phyloP scores from a whole-genome alignment of 2,888 invertebrate genomes.

The Geotrupes spiniger region DNA sequence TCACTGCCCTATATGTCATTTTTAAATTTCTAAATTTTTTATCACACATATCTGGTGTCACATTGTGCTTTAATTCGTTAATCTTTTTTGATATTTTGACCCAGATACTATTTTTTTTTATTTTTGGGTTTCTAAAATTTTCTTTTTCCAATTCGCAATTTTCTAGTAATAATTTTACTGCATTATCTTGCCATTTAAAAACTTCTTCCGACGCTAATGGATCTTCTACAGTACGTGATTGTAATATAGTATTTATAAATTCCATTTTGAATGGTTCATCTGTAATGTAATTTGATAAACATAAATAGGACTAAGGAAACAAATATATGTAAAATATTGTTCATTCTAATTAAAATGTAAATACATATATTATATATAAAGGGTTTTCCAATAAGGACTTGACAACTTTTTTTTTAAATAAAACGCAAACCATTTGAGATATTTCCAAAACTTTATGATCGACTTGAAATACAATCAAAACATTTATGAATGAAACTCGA shows the following conservation, averaged over 20 bases:
- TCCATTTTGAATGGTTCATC: constrained; percentile 8
- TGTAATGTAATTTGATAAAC: neutral
- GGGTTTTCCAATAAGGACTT: too few relatives aligned
- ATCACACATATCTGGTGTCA: constrained; percentile 3
- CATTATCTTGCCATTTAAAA: constrained; percentile 4
- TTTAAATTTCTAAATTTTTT: constrained; percentile 6
- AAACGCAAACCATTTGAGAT: too few relatives aligned
- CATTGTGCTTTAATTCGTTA: neutral
- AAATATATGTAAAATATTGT: too few relatives aligned
- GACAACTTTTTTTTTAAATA: too few relatives aligned
- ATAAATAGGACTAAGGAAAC: too few relatives aligned
- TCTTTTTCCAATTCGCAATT: neutral
- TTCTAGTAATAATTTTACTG: constrained; percentile 5
- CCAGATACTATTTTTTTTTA: constrained; percentile 1
- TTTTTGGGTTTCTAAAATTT: constrained; percentile 5
- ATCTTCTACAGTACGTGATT: neutral
- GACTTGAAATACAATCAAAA: too few relatives aligned
- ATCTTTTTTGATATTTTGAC: constrained; percentile 5
- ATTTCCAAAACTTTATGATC: too few relatives aligned
- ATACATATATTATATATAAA: too few relatives aligned
- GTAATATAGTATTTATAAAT: neutral
- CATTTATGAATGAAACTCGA: too few relatives aligned
- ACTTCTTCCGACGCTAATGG: neutral
- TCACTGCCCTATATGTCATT: neutral
- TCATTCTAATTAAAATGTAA: too few relatives aligned